A percentile compares a stretch with the other conserved stretches of the same genome.
Evolutionary conservation across 2,113 vertebrate genomes (phyloP).

Genomic region (Psophia crepitans): DNA sequence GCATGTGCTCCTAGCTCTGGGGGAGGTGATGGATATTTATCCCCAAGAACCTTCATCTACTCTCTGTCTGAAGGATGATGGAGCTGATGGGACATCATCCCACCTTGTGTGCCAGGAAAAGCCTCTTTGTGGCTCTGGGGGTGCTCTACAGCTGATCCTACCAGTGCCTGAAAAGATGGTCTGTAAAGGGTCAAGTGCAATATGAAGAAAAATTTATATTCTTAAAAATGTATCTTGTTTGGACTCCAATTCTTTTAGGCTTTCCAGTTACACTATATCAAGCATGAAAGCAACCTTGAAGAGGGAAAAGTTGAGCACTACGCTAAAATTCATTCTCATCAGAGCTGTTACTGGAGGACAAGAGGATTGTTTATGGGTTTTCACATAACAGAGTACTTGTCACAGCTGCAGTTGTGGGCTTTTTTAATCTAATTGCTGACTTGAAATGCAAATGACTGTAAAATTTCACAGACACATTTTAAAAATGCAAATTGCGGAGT

Average conservation of each 20-base stretch:
- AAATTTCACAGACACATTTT: conserved; percentile 36
- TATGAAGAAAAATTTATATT: background rate
- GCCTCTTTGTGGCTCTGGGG: background rate
- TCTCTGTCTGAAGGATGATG: background rate
- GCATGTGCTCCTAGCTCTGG: background rate
- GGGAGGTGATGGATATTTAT: background rate
- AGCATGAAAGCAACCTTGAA: background rate
- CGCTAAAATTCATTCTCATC: background rate
- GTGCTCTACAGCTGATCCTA: background rate
- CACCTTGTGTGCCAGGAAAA: background rate
- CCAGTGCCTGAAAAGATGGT: background rate
- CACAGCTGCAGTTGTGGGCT: conserved; percentile 18
- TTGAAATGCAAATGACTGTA: conserved; percentile 32
- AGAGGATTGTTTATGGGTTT: conserved; percentile 36
- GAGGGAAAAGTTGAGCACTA: background rate
- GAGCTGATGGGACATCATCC: background rate
- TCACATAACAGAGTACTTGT: background rate
- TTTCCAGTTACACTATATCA: background rate
- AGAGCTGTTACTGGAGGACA: background rate
- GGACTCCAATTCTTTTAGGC: background rate
- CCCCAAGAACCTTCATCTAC: background rate
- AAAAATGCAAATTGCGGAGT: conserved; percentile 21
- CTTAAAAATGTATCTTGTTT: background rate
- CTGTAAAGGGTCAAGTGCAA: background rate
- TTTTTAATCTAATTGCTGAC: conserved; percentile 45